Conservation (phyloP, 2,113 vertebrate genomes). For the Fukomys damarensis region DNA sequence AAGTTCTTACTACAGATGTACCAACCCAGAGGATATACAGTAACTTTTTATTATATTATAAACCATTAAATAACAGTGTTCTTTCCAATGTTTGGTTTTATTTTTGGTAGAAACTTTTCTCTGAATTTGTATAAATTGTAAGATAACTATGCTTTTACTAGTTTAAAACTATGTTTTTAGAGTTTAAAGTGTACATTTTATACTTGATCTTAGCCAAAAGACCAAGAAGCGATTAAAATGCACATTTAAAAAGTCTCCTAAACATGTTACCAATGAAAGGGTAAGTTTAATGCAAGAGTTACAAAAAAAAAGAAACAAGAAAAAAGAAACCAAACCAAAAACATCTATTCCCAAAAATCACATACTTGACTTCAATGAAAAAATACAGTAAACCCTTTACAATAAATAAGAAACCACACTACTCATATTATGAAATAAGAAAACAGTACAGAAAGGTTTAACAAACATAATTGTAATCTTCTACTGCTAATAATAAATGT, state of each 20-base stretch:
- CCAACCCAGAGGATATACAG: conserved; percentile 60
- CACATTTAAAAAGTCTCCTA: conserved; percentile 70
- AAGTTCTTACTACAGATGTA: conserved; percentile 59
- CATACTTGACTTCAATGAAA: conserved; percentile 49
- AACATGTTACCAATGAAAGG: conserved; percentile 60
- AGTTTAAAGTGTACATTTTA: no score
- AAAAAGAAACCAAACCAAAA: not conserved
- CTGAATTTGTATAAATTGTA: conserved; percentile 59
- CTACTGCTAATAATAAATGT: conserved; percentile 52
- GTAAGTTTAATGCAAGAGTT: conserved; percentile 65
- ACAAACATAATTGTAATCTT: conserved; percentile 53
- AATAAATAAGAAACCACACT: conserved; percentile 42
- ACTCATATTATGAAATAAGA: conserved; percentile 61
- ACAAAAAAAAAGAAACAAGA: conserved; percentile 41
- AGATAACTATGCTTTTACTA: conserved; percentile 59
- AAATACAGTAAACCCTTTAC: conserved; percentile 52
- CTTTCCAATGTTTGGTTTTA: conserved; percentile 70
- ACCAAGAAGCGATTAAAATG: no score
- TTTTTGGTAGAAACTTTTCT: conserved; percentile 71
- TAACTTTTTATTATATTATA: conserved; percentile 74
- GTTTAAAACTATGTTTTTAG: not conserved
- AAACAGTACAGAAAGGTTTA: conserved; percentile 37
- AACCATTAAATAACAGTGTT: conserved; percentile 66
- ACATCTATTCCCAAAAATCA: conserved; percentile 50
- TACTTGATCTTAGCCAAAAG: no score